Evolutionary conservation across 2,888 invertebrate genomes (phyloP).

Genomic region (Thyatira batis): DNA sequence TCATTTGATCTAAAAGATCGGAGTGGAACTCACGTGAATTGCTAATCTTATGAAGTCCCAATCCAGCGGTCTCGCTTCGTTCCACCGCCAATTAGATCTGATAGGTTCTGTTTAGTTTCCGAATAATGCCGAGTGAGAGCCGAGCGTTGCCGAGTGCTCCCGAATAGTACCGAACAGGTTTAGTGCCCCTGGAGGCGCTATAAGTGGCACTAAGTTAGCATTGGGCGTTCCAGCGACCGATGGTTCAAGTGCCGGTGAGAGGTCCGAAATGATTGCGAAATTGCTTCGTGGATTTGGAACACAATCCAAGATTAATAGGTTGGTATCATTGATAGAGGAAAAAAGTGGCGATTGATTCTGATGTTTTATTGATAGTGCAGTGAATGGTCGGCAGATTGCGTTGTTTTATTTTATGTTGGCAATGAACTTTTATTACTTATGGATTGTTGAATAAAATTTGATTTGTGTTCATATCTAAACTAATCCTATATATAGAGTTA

Average conservation of each 20-base stretch:
- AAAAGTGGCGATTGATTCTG: too few relatives aligned
- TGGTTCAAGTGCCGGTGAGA: slow-evolving; percentile 14
- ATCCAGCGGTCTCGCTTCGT: slow-evolving; percentile 50
- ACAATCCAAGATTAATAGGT: not conserved
- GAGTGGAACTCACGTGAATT: slow-evolving; percentile 26
- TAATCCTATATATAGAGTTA: too few relatives aligned
- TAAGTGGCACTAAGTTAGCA: slow-evolving; percentile 49
- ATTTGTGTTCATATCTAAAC: too few relatives aligned
- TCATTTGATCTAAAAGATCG: not conserved
- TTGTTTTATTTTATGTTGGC: too few relatives aligned
- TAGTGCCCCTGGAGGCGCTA: slow-evolving; percentile 33
- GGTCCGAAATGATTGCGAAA: slow-evolving; percentile 30
- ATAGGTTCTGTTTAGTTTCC: slow-evolving; percentile 49
- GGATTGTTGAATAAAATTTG: too few relatives aligned
- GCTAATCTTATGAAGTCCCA: slow-evolving; percentile 53
- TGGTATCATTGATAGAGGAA: not conserved
- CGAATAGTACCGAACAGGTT: slow-evolving; percentile 32
- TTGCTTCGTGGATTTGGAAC: slow-evolving; percentile 32
- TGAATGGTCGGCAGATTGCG: too few relatives aligned
- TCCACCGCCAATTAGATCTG: slow-evolving; percentile 60
- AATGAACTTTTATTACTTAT: too few relatives aligned
- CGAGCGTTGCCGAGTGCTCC: slow-evolving; percentile 21
- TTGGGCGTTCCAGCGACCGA: slow-evolving; percentile 20
- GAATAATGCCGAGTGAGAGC: slow-evolving; percentile 25
- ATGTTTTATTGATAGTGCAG: too few relatives aligned